A percentile compares a stretch with the other conserved stretches of the same genome.
Evolutionary conservation across 2,797 vertebrate genomes (phyloP).

Genomic region (Neopelma chrysocephalum): DNA sequence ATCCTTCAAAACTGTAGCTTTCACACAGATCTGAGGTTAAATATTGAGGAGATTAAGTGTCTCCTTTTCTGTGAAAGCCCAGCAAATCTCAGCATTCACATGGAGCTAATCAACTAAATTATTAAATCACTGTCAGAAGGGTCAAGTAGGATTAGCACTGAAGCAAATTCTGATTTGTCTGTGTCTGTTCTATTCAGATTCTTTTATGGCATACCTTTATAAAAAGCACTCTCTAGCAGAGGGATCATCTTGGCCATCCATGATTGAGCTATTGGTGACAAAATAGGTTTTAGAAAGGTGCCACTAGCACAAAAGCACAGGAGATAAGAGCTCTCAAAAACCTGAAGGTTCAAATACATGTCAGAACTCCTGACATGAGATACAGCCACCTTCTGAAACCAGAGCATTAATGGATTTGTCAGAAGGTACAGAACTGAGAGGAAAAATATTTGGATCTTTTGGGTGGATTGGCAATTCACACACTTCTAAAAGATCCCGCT

Average conservation of each 20-base stretch:
- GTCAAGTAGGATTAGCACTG: background rate
- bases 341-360: background rate
- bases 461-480: background rate
- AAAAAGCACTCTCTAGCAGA: background rate
- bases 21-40: background rate
- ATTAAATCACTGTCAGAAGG: background rate
- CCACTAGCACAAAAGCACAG: background rate
- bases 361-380: background rate
- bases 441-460: background rate
- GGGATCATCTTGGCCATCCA: background rate
- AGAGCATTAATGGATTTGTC: rapidly evolving
- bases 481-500: background rate
- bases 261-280: background rate
- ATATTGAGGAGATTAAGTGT: background rate
- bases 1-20: background rate
- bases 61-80: background rate
- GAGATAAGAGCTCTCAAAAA: background rate
- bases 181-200: background rate
- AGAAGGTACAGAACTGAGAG: background rate
- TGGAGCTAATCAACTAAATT: background rate
- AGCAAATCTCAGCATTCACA: background rate
- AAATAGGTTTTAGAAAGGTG: background rate
- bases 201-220: background rate
- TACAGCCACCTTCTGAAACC: background rate
- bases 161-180: background rate